Evolutionary conservation across 2,888 invertebrate genomes (phyloP).

Genomic region (Dione juno): DNA sequence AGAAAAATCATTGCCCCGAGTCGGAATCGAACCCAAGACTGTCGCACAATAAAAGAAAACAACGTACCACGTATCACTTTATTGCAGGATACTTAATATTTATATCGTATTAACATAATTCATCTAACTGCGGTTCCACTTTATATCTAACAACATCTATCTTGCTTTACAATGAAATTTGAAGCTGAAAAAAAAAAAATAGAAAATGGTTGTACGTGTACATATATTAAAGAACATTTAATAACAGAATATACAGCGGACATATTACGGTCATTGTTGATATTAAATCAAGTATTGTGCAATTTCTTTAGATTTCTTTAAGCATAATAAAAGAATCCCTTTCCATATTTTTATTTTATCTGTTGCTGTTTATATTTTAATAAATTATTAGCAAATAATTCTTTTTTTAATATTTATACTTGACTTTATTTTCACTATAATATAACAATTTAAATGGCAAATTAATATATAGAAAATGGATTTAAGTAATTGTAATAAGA

Average conservation of each 20-base stretch:
- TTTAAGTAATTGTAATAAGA: neutral
- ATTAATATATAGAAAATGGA: conserved; percentile 6
- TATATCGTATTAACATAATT: conserved; percentile 59
- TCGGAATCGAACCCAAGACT: too few relatives aligned
- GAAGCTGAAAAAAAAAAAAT: neutral
- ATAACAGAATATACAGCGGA: neutral
- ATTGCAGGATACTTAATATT: conserved; percentile 68
- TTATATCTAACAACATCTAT: conserved; percentile 33
- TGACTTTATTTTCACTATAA: neutral
- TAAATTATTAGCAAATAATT: neutral
- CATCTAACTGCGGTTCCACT: conserved; percentile 62
- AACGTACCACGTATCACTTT: conserved; percentile 67
- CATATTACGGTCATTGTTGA: conserved; percentile 26
- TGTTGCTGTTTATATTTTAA: too few relatives aligned
- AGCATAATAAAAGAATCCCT: neutral
- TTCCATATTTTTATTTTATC: neutral
- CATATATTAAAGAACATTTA: neutral
- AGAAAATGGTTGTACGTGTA: conserved; percentile 17
- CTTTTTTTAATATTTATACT: neutral
- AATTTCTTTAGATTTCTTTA: conserved; percentile 22
- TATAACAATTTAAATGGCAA: neutral
- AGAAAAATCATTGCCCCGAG: too few relatives aligned
- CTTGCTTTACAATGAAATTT: conserved; percentile 12
- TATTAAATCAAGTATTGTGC: too few relatives aligned
- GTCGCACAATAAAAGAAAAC: conserved; percentile 58